Conservation (phyloP, 2,888 invertebrate species). For the Alloplasta piceator region DNA sequence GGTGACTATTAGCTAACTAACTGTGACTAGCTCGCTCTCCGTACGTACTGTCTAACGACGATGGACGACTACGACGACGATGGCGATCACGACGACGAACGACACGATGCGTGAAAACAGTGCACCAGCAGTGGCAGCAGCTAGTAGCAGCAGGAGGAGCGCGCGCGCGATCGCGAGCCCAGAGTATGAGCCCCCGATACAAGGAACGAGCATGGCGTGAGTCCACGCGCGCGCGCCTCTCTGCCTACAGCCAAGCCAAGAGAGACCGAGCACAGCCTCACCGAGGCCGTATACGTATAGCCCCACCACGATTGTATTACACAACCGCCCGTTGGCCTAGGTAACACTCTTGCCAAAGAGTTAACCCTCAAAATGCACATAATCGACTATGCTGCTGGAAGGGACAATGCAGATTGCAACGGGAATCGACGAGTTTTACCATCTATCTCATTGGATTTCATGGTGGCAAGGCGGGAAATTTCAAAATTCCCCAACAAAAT, state of each 20-base stretch:
- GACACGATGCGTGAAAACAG: constrained; percentile 54
- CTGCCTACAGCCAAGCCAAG: constrained; percentile 44
- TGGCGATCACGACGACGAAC: constrained; percentile 26
- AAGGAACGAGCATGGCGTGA: constrained; percentile 16
- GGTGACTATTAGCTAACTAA: constrained; percentile 61
- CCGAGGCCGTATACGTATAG: constrained; percentile 53
- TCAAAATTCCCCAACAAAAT: too few relatives aligned
- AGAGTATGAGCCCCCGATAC: constrained; percentile 33
- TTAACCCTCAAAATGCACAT: constrained; percentile 51
- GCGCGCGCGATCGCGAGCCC: constrained; percentile 40
- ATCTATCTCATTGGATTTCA: constrained; percentile 1
- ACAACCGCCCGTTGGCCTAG: constrained; percentile 60
- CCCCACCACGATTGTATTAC: constrained; percentile 42
- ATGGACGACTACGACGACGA: constrained; percentile 28
- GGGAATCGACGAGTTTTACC: constrained; percentile 30
- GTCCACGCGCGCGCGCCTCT: constrained; percentile 32
- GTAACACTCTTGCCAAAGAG: constrained; percentile 65
- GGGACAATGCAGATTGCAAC: constrained; percentile 11
- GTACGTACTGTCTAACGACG: constrained; percentile 59
- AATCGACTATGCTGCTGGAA: constrained; percentile 30
- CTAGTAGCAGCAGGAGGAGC: constrained; percentile 34
- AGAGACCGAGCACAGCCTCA: too few relatives aligned
- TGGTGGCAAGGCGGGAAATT: too few relatives aligned
- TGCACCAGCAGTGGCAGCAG: constrained; percentile 37
- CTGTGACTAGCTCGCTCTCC: constrained; percentile 53